Conservation (phyloP, 2,113 vertebrate species). For the Toxotes jaculatrix region DNA sequence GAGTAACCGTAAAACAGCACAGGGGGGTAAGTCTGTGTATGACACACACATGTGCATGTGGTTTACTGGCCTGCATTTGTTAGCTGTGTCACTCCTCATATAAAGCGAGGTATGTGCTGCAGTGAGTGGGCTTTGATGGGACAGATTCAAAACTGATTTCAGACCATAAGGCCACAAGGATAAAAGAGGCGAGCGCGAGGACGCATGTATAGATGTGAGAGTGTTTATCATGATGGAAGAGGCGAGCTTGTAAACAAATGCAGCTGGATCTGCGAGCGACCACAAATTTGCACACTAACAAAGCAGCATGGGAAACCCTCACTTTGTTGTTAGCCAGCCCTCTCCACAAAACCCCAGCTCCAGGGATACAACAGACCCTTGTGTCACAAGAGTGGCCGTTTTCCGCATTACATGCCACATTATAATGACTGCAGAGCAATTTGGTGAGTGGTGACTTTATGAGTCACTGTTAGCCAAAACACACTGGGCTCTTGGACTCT, state of each 20-base stretch:
- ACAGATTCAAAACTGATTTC: slow-evolving; percentile 28
- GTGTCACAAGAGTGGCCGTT: slow-evolving; percentile 30
- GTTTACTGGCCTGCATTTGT: slow-evolving; percentile 40
- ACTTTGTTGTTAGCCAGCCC: background rate
- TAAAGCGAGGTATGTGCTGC: slow-evolving; percentile 18
- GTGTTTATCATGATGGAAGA: slow-evolving; percentile 59
- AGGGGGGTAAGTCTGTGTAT: slow-evolving; percentile 32
- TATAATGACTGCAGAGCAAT: slow-evolving; percentile 32
- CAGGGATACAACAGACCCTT: slow-evolving; percentile 15
- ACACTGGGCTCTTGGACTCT: background rate
- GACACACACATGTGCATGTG: slow-evolving; percentile 30
- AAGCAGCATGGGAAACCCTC: slow-evolving; percentile 39
- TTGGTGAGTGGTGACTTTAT: slow-evolving; percentile 46
- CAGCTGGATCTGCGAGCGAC: slow-evolving; percentile 49
- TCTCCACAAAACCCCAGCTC: background rate
- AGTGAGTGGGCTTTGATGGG: slow-evolving; percentile 33
- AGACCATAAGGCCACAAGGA: background rate
- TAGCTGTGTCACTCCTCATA: slow-evolving; percentile 26
- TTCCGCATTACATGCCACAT: slow-evolving; percentile 48
- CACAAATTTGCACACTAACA: background rate
- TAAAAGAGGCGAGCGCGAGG: slow-evolving; percentile 11
- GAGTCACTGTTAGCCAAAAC: slow-evolving; percentile 48
- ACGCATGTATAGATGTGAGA: background rate
- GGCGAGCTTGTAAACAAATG: slow-evolving; percentile 56
- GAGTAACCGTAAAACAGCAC: slow-evolving; percentile 51